Evolutionary conservation across 2,797 vertebrate species (phyloP).

Genomic region (Catharus ustulatus): DNA sequence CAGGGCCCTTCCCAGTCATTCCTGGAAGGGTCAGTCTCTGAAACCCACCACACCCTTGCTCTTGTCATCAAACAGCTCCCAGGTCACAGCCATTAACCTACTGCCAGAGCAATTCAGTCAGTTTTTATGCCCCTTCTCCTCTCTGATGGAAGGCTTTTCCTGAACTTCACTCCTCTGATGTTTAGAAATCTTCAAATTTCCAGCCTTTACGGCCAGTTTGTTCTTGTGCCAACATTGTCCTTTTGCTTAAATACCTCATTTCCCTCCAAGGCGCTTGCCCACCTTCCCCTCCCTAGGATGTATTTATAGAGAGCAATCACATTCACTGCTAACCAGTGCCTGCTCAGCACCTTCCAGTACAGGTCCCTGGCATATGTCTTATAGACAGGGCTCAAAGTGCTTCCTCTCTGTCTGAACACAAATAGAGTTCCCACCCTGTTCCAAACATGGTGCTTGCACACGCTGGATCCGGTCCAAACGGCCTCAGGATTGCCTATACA

Average conservation of each 20-base stretch:
- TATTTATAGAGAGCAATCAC: slow-evolving; percentile 49
- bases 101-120: slow-evolving; percentile 8
- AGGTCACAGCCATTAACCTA: slow-evolving; percentile 26
- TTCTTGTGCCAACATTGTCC: slow-evolving; percentile 67
- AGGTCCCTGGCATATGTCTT: slow-evolving; percentile 30
- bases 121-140: neutral
- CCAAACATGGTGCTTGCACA: slow-evolving; percentile 25
- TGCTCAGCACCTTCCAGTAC: slow-evolving; percentile 35
- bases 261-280: neutral
- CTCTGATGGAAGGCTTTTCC: slow-evolving; percentile 26
- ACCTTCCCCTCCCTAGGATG: slow-evolving; percentile 2
- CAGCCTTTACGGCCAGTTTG: slow-evolving; percentile 47
- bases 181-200: slow-evolving; percentile 58
- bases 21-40: slow-evolving; percentile 31
- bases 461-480: slow-evolving; percentile 8
- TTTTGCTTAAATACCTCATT: slow-evolving; percentile 65
- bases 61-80: neutral
- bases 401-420: slow-evolving; percentile 48
- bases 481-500: slow-evolving; percentile 55
- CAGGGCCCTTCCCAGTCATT: neutral
- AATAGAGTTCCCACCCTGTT: slow-evolving; percentile 51
- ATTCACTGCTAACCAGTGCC: neutral
- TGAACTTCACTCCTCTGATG: slow-evolving; percentile 44
- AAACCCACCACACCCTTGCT: slow-evolving; percentile 1
- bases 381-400: neutral